Evolutionary conservation across 2,797 vertebrate species (phyloP), one percentile per base, ranked within the genome.

Genomic region (Cirrhinus molitorella): DNA sequence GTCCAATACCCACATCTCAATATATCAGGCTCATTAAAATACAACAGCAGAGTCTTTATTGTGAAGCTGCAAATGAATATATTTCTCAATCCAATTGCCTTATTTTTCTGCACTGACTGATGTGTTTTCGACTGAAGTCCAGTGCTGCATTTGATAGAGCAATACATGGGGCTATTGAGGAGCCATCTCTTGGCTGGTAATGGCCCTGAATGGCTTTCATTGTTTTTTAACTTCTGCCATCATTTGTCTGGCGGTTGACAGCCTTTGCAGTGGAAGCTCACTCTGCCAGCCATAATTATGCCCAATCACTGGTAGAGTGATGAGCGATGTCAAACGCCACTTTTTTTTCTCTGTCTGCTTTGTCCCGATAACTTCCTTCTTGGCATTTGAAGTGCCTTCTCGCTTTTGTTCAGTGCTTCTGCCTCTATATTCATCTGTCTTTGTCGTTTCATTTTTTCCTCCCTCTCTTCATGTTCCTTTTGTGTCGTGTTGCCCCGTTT

Each of bases 271-370:
- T 86, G 83, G 85, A 83, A 81, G 83, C 81, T 87, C 43, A 63
- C 59, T 80, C 85, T 83, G 85, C 85, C 88, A 86, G 74, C 83
- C 70, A 23, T 88, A 89, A 87, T 89, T 89, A 87, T 89, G 84
- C 82, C 85, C 84, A 88, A 88, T 89, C 86, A 86, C 70, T 77
- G 74, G 65, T 70, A 85, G 83, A 89, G 83, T 86, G 86, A 89
- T 85, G 87, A 85, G 76, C 75, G 83, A 85, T 83, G 86, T 77
- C 85, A 87, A 83, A 40, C 31, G 49, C 37, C 79, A 81, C 85
- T 87, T 80, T 70, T 83, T 85, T 83, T 71, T 84, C 80, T 75
- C 78, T 59, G 37, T 85, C 86, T 86, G 86, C 76, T 84, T 82
- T 88, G 78, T 87, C 83, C 79, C 77, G 88, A 88, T 89, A 88